A percentile compares a stretch with the other conserved stretches of the same genome.
Evolutionary conservation across 2,888 invertebrate genomes (phyloP).

Genomic region (Cordilura impudica): DNA sequence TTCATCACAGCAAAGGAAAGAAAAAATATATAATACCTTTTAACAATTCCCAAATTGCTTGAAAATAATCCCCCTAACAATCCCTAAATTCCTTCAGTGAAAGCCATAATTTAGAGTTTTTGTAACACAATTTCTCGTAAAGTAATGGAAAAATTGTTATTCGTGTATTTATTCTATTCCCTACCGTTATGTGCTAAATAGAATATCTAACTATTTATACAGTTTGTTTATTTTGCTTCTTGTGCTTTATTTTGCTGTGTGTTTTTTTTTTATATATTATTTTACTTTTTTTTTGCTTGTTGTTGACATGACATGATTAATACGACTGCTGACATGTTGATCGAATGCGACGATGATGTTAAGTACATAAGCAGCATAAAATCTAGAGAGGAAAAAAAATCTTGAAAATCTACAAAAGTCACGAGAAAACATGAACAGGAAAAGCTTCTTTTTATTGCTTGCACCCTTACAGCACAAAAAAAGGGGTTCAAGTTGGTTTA

Average conservation of each 20-base stretch:
- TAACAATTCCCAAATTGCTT: too few species aligned
- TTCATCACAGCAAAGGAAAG: too few species aligned
- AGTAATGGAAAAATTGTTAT: background rate
- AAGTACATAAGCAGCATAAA: conserved; percentile 34
- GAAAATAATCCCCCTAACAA: too few species aligned
- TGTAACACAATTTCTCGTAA: too few species aligned
- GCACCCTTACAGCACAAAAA: background rate
- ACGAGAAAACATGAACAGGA: conserved; percentile 36
- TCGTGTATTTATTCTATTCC: background rate
- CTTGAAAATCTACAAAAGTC: conserved; percentile 16
- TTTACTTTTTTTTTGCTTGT: conserved; percentile 1
- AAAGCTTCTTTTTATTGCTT: conserved; percentile 45
- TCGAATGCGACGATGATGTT: conserved; percentile 58
- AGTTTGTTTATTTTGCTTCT: conserved; percentile 1
- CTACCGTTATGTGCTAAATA: background rate
- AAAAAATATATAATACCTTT: too few species aligned
- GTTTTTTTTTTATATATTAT: too few species aligned
- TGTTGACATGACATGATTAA: conserved; percentile 75
- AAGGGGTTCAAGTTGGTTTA: conserved; percentile 53
- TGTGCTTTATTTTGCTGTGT: conserved; percentile 28
- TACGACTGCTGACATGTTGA: conserved; percentile 72
- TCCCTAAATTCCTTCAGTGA: too few species aligned
- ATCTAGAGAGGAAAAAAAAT: background rate
- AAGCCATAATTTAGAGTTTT: too few species aligned
- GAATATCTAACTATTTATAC: conserved; percentile 4